Percentiles rank a stretch among this genome's conserved stretches.
Conservation (phyloP, 2,113 vertebrate genomes). For the Dissostichus mawsoni region DNA sequence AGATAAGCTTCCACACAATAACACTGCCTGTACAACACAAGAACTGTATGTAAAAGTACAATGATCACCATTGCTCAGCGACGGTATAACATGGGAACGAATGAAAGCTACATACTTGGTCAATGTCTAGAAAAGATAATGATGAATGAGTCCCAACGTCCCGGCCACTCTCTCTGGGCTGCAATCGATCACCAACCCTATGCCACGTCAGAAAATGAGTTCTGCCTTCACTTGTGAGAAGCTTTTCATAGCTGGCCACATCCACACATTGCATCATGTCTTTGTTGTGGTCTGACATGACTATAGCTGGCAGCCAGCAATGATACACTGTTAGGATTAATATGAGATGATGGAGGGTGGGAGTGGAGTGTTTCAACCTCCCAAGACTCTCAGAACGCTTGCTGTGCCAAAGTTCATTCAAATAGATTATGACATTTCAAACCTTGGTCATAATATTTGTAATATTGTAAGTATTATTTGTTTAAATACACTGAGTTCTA, state of each 20-base stretch:
- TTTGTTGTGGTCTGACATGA: conserved; percentile 42
- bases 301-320: not conserved
- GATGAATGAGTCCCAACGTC: not conserved
- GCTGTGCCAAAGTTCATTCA: not conserved
- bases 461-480: too few relatives aligned
- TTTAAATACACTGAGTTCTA: too few relatives aligned
- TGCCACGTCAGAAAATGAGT: conserved; percentile 22
- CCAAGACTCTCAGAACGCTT: not conserved
- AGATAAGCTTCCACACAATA: not conserved
- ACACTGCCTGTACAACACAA: not conserved
- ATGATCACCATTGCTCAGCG: not conserved
- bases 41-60: not conserved
- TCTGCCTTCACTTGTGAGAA: conserved; percentile 28
- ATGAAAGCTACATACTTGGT: not conserved
- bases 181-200: conserved; percentile 7
- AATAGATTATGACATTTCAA: not conserved
- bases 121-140: not conserved
- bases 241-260: conserved; percentile 15
- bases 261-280: conserved; percentile 47
- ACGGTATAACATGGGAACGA: not conserved
- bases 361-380: not conserved
- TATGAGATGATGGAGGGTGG: not conserved
- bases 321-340: not conserved
- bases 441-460: too few relatives aligned
- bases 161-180: not conserved